phyloP scores from a whole-genome alignment of 2,797 vertebrate genomes.

The Gambelia wislizenii region DNA sequence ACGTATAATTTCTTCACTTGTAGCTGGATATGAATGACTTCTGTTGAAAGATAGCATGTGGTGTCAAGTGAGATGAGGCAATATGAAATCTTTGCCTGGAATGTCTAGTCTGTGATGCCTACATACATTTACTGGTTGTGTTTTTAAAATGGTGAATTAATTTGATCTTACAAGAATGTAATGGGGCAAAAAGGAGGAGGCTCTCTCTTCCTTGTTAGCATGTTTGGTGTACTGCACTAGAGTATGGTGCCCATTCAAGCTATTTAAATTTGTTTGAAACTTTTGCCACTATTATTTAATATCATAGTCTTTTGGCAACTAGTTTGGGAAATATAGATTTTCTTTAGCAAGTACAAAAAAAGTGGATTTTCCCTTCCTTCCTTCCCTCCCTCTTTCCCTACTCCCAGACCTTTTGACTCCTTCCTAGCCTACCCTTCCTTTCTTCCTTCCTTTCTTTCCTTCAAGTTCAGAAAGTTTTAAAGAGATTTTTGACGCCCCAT shows the following conservation, averaged over 20 bases:
- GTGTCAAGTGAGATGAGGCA: background rate
- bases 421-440: background rate
- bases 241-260: background rate
- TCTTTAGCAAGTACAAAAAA: background rate
- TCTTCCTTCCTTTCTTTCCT: constrained; percentile 10
- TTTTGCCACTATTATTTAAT: background rate
- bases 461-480: constrained; percentile 10
- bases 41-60: background rate
- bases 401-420: background rate
- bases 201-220: background rate
- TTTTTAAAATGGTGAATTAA: background rate
- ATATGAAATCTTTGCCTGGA: background rate
- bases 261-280: background rate
- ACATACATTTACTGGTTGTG: background rate
- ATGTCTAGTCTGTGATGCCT: background rate
- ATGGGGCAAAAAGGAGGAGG: background rate
- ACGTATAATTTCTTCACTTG: background rate
- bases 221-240: background rate
- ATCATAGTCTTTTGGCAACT: background rate
- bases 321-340: constrained; percentile 14
- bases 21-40: background rate
- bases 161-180: background rate
- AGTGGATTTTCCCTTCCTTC: no score
- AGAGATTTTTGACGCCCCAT: background rate
- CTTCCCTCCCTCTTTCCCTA: no score